These are phyloP conservation scores for Hypercompe scribonia DNA, from an alignment of 2,888 invertebrate genomes.

Conservation along the genomic window DNA sequence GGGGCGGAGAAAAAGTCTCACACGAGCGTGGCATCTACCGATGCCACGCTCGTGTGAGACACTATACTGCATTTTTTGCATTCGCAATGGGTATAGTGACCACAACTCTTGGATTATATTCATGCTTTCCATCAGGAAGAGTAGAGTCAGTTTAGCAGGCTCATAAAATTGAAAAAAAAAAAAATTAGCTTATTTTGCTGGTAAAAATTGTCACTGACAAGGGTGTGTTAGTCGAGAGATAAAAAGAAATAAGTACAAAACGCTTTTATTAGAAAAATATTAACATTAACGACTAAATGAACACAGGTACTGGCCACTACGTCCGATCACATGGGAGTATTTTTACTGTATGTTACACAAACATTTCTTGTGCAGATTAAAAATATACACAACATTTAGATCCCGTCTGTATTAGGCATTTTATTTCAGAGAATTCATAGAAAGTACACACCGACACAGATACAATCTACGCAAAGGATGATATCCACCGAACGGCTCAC, in stretches of 20 bases:
- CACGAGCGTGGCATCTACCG: no score
- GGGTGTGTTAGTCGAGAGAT: background rate
- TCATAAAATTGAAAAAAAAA: no score
- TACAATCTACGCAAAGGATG: no score
- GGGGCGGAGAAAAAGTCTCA: no score
- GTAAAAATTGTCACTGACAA: background rate
- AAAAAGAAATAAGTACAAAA: constrained; percentile 57
- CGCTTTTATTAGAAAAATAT: constrained; percentile 52
- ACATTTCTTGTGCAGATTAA: constrained; percentile 16
- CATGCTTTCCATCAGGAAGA: no score
- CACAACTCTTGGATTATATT: no score
- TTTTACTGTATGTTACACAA: constrained; percentile 41
- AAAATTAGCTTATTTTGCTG: background rate
- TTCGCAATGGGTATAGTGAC: no score
- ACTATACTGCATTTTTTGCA: no score
- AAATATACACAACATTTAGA: background rate
- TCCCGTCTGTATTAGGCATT: background rate
- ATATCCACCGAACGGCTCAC: no score
- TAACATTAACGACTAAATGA: constrained; percentile 65
- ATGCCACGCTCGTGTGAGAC: no score
- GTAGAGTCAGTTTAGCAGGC: no score
- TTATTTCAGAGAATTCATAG: background rate
- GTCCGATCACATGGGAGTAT: constrained; percentile 60
- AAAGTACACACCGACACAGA: background rate
- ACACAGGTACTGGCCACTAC: constrained; percentile 69